phyloP scores from a whole-genome alignment of 2,797 vertebrate species.

The Acrocephalus scirpaceus region DNA sequence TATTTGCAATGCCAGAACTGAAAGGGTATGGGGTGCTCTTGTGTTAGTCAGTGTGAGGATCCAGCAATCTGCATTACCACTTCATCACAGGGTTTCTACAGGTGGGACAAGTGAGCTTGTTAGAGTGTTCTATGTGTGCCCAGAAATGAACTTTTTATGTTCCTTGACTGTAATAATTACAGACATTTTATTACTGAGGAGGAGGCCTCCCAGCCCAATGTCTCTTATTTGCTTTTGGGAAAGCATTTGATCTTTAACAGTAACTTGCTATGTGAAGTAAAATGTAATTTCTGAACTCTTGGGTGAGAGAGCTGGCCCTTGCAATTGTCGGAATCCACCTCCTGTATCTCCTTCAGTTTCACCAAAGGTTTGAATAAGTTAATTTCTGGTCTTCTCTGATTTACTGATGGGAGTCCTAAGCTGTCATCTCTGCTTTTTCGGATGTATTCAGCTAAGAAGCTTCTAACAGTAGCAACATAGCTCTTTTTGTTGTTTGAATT shows the following conservation, averaged over 20 bases:
- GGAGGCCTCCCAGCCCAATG: fast-evolving
- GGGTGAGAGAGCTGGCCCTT: not conserved
- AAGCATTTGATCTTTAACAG: not conserved
- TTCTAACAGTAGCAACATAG: not conserved
- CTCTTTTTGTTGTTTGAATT: not conserved
- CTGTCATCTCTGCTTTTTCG: not conserved
- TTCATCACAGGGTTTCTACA: not conserved
- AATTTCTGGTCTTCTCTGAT: not conserved
- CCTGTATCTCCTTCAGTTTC: not conserved
- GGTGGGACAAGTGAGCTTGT: not conserved
- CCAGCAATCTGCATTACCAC: fast-evolving
- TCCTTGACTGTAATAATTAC: not conserved
- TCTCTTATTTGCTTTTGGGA: not conserved
- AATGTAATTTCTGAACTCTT: not conserved
- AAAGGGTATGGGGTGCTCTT: not conserved
- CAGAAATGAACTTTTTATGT: not conserved
- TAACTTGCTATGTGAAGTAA: not conserved
- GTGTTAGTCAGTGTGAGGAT: not conserved
- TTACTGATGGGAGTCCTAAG: not conserved
- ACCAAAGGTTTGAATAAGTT: not conserved
- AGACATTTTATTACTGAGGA: not conserved
- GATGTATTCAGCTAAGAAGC: not conserved
- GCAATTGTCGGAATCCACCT: not conserved
- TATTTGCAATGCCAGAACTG: not conserved
- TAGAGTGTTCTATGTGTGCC: not conserved